Percentiles rank a stretch among this genome's conserved stretches.
Evolutionary conservation across 2,888 invertebrate species (phyloP).

Genomic region (Drosophila pullipes): DNA sequence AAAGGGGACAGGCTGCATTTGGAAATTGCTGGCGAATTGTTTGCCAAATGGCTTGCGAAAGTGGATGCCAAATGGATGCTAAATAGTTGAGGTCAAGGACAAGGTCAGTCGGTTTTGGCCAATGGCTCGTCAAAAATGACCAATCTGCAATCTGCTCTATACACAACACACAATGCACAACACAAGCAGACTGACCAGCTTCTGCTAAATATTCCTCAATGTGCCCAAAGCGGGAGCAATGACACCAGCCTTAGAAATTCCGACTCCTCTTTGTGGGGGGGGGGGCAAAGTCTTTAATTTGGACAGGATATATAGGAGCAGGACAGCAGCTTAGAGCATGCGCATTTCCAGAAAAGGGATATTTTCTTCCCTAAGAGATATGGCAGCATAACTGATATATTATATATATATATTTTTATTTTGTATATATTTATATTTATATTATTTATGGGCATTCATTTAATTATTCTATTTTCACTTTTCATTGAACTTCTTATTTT

Average conservation of each 20-base stretch:
- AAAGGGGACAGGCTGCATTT: neutral
- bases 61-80: neutral
- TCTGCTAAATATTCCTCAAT: neutral
- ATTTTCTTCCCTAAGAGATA: neutral
- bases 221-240: neutral
- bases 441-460: neutral
- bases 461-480: neutral
- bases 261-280: neutral
- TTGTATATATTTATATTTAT: neutral
- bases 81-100: constrained; percentile 41
- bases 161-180: neutral
- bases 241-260: neutral
- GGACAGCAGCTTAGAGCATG: neutral
- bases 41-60: neutral
- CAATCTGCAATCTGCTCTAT: constrained; percentile 2
- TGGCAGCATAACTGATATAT: neutral
- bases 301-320: neutral
- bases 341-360: neutral
- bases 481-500: neutral
- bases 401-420: neutral
- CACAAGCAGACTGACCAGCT: neutral
- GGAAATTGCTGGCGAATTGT: neutral
- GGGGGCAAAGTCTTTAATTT: neutral
- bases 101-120: constrained; percentile 14
- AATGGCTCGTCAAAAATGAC: constrained; percentile 22